phyloP scores from a whole-genome alignment of 2,113 vertebrate species.

The Piaya cayana region DNA sequence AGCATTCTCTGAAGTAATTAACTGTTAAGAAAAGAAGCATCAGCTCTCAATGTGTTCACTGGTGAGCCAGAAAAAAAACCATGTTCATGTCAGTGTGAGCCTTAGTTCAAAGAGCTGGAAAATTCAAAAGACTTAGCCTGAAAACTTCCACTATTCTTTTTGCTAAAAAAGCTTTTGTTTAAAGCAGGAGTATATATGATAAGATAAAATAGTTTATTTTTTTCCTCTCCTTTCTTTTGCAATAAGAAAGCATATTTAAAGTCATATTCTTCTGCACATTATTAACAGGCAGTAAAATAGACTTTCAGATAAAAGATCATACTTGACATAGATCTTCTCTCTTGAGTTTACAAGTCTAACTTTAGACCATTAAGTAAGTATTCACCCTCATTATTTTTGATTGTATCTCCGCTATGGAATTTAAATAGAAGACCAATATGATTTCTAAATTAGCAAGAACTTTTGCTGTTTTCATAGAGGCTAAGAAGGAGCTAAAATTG shows the following conservation, averaged over 20 bases:
- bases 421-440: background rate
- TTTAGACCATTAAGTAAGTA: background rate
- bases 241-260: background rate
- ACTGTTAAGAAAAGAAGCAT: constrained; percentile 32
- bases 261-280: background rate
- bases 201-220: background rate
- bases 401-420: background rate
- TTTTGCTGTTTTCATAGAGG: background rate
- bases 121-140: constrained; percentile 27
- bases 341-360: background rate
- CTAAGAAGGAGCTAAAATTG: background rate
- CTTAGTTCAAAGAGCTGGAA: constrained; percentile 55
- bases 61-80: constrained; percentile 52
- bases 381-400: background rate
- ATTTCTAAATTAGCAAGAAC: background rate
- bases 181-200: background rate
- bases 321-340: background rate
- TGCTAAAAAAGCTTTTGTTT: constrained; percentile 49
- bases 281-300: background rate
- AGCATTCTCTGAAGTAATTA: background rate
- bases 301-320: background rate
- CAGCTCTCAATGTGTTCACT: background rate
- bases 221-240: background rate
- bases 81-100: constrained; percentile 28
- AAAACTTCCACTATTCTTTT: constrained; percentile 54